These are phyloP conservation scores for Pheosia tremula DNA, from an alignment of 2,888 invertebrate species.

Conservation along the genomic window DNA sequence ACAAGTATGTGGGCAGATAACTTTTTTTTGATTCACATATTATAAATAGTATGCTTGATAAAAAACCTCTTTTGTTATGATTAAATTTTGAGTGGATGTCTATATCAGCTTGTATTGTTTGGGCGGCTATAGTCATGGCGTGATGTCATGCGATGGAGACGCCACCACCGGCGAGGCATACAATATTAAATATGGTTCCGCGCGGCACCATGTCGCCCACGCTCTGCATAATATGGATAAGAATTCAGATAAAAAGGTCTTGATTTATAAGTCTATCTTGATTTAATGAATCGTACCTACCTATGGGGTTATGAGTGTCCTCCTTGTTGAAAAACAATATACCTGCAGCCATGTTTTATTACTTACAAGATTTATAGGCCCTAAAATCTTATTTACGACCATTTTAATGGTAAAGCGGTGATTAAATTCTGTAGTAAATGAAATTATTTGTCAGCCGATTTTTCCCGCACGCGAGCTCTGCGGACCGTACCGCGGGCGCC, in stretches of 20 bases:
- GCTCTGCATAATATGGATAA: background rate
- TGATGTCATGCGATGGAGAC: conserved; percentile 36
- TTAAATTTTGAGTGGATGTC: conserved; percentile 14
- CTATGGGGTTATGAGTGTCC: too few relatives aligned
- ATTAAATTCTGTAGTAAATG: conserved; percentile 20
- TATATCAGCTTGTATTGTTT: conserved; percentile 17
- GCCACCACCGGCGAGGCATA: conserved; percentile 12
- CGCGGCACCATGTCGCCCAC: conserved; percentile 47
- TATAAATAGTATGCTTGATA: background rate
- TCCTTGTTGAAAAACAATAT: too few relatives aligned
- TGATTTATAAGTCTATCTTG: background rate
- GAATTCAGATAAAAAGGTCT: background rate
- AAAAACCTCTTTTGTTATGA: conserved; percentile 3
- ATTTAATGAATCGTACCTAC: too few relatives aligned
- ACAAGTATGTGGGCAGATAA: background rate
- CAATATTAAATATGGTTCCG: conserved; percentile 33
- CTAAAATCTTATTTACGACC: conserved; percentile 16
- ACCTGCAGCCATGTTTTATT: background rate
- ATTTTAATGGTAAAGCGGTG: conserved; percentile 7
- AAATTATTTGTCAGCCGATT: conserved; percentile 26
- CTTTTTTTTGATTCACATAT: background rate
- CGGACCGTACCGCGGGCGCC: conserved; percentile 30
- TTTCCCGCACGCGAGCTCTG: conserved; percentile 16
- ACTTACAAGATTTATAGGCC: background rate
- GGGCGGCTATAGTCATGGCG: conserved; percentile 18